Evolutionary conservation across 37 sponge, comb jelly and placozoan genomes (phyloP).

Genomic region (Halichondria panicea): DNA sequence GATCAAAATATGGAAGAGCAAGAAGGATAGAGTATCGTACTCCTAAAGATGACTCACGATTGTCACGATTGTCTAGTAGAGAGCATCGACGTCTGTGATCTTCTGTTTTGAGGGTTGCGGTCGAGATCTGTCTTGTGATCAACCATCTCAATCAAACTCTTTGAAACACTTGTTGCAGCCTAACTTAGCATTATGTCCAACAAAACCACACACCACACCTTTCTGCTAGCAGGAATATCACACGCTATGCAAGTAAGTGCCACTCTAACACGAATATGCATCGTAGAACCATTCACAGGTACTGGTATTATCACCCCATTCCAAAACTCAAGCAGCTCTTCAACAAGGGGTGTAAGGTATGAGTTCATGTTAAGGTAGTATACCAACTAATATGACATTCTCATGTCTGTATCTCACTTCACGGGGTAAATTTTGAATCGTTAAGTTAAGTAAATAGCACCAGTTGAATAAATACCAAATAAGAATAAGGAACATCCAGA

Average conservation of each 20-base stretch:
- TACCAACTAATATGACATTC: too few relatives aligned
- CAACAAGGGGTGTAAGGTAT: background rate
- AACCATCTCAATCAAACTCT: too few relatives aligned
- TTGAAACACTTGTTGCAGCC: constrained; percentile 20
- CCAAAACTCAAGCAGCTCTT: constrained; percentile 5
- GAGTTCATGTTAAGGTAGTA: background rate
- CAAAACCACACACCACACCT: constrained; percentile 55
- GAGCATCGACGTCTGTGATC: constrained; percentile 17
- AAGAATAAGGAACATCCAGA: background rate
- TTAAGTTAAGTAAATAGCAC: constrained; percentile 47
- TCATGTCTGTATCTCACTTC: too few relatives aligned
- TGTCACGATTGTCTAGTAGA: background rate
- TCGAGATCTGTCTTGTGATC: constrained; percentile 11
- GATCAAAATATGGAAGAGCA: constrained; percentile 54
- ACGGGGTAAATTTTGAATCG: constrained; percentile 14
- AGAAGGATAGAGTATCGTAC: constrained; percentile 47
- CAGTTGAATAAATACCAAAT: constrained; percentile 18
- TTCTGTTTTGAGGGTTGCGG: constrained; percentile 9
- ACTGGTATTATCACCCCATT: background rate
- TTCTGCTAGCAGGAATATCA: constrained; percentile 52
- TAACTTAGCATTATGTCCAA: constrained; percentile 21
- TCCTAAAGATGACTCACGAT: constrained; percentile 25
- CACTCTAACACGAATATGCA: background rate
- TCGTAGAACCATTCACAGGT: background rate
- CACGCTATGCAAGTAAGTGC: background rate